Base-by-base conservation (phyloP, 2,113 vertebrate species). In the Struthio camelus region DNA sequence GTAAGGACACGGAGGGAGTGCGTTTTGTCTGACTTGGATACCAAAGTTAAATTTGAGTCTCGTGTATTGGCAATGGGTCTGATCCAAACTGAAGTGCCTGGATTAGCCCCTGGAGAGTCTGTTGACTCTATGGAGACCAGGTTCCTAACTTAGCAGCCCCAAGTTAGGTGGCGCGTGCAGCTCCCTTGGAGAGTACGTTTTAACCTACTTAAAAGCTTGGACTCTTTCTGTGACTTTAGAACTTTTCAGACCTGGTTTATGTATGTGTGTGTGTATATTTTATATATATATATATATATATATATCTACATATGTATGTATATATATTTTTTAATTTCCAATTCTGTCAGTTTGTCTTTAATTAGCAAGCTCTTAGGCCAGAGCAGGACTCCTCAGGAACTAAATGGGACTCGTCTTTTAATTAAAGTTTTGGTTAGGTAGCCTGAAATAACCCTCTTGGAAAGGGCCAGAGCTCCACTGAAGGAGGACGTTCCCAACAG, bases 301-400 rank as follows among this genome's bases (percentile, higher is more conserved):
- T n/a, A n/a, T n/a, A n/a, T n/a, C n/a, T n/a, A n/a, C n/a, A n/a
- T n/a, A n/a, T n/a, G n/a, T n/a, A n/a, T n/a, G n/a, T n/a, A n/a
- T 54, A 28, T 54, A 27, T 59, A 34, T 34, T 91, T 96, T 96
- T 51, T 83, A 10, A 2, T 13, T 72, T 86, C 65, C 72, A 70
- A 78, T 84, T 51, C 62, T 67, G 82, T 61, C n/a, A 20, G 70
- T 94, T 96, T 96, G 84, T 76, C 87, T 94, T 97, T 97, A 97
- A 98, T 98, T 98, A 98, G 98, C 32, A 27, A 71, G 89, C 91
- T 93, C 95, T 97, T 88, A 81, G 94, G 69, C 87, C 80, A 65
- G 84, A 95, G 90, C 93, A 96, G 76, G 86, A 78, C 78, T 96
- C 69, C 5, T 1, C 0, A 1, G 66, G 72, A 93, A 53, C 71